A percentile compares a stretch with the other conserved stretches of the same genome.
phyloP scores from a whole-genome alignment of 2,888 invertebrate genomes.

The Drosophila neotestacea region DNA sequence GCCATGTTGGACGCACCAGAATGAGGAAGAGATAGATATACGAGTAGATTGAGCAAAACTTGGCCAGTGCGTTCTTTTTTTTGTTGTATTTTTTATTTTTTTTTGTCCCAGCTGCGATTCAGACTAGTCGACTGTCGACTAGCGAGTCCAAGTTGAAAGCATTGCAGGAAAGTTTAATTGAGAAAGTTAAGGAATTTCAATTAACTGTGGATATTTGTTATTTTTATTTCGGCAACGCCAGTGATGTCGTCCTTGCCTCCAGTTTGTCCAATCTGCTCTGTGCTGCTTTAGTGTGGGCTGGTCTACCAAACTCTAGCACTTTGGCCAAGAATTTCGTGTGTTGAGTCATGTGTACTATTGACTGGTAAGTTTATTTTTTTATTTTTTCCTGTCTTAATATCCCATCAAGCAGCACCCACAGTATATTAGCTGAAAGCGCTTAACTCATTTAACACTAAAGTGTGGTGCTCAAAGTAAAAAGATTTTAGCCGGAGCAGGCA shows the following conservation, averaged over 20 bases:
- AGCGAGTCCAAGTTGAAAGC: conserved; percentile 68
- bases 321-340: conserved; percentile 65
- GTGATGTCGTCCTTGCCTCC: conserved; percentile 21
- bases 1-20: conserved; percentile 56
- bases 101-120: conserved; percentile 31
- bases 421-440: conserved; percentile 64
- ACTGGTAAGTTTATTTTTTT: conserved; percentile 58
- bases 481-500: background rate
- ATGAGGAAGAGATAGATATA: conserved; percentile 29
- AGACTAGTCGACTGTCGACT: conserved; percentile 48
- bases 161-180: conserved; percentile 84
- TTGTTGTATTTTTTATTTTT: conserved; percentile 7
- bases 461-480: background rate
- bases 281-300: conserved; percentile 3
- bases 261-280: background rate
- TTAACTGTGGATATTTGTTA: conserved; percentile 84
- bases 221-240: conserved; percentile 71
- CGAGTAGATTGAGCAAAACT: conserved; percentile 48
- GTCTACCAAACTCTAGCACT: conserved; percentile 29
- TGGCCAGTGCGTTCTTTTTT: conserved; percentile 31
- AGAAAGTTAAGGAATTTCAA: conserved; percentile 85
- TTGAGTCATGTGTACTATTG: conserved; percentile 76
- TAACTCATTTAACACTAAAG: conserved; percentile 56
- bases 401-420: conserved; percentile 63
- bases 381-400: conserved; percentile 54